Evolutionary conservation across 1,140 invertebrate species (phyloP).

Genomic region (Danaus plexippus): DNA sequence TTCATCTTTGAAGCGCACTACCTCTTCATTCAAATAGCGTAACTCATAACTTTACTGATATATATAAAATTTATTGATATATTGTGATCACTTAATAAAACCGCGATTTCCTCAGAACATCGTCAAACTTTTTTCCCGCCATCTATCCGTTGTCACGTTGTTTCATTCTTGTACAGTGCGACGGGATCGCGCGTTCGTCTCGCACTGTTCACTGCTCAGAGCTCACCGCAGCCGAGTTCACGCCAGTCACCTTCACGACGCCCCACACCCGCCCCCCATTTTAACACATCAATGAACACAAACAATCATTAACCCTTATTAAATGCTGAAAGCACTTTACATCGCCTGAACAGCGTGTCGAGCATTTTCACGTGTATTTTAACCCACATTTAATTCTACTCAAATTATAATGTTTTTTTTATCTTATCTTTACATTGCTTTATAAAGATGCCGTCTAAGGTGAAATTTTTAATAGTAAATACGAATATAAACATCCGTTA

Average conservation of each 20-base stretch:
- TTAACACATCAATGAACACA: conserved; percentile 36
- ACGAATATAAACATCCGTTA: conserved; percentile 51
- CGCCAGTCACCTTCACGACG: conserved; percentile 45
- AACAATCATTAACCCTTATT: conserved; percentile 25
- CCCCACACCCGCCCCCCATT: conserved; percentile 25
- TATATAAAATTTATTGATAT: conserved; percentile 2
- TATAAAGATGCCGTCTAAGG: too few relatives aligned
- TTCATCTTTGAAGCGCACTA: conserved; percentile 46
- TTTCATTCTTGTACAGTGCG: conserved; percentile 31
- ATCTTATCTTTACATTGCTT: too few relatives aligned
- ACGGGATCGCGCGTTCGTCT: conserved; percentile 47
- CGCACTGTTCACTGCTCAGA: conserved; percentile 38
- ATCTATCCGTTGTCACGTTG: conserved; percentile 25
- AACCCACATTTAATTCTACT: too few relatives aligned
- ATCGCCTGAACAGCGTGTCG: too few relatives aligned
- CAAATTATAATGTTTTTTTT: too few relatives aligned
- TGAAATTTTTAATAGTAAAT: too few relatives aligned
- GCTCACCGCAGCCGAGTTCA: conserved; percentile 15
- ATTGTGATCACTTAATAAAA: conserved; percentile 2
- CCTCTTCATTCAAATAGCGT: conserved; percentile 10
- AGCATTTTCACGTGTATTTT: too few relatives aligned
- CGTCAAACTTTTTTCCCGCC: conserved; percentile 26
- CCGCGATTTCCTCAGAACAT: neutral
- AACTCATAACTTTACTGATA: conserved; percentile 5
- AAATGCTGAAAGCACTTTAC: too few relatives aligned